Evolutionary conservation across 1,140 invertebrate genomes (phyloP).

Genomic region (Globodera rostochiensis): DNA sequence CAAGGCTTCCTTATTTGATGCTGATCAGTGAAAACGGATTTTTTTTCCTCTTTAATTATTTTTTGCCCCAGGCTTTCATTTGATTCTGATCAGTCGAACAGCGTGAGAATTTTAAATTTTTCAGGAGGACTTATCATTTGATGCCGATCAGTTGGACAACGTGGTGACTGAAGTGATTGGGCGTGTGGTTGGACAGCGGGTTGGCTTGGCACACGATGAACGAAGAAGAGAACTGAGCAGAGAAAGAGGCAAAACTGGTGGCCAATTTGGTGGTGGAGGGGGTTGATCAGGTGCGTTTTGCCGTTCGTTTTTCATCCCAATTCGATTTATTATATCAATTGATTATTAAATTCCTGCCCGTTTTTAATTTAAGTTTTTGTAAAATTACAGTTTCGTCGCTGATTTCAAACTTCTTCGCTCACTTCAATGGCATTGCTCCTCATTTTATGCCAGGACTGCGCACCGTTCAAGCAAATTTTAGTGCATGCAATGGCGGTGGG

Average conservation of each 20-base stretch:
- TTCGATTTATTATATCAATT: background rate
- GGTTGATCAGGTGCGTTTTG: constrained; percentile 75
- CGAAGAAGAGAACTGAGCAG: constrained; percentile 15
- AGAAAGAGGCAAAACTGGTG: constrained; percentile 46
- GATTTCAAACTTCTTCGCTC: constrained; percentile 94
- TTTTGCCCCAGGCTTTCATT: too few species aligned
- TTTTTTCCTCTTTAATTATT: too few species aligned
- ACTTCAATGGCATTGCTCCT: constrained; percentile 75
- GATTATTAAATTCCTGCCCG: too few species aligned
- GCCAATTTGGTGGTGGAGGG: constrained; percentile 94
- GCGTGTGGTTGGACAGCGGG: constrained; percentile 99
- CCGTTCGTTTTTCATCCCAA: too few species aligned
- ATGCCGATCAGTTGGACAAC: constrained; percentile 11
- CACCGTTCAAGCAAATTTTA: constrained; percentile 75
- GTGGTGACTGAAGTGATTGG: constrained; percentile 81
- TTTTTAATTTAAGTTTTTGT: background rate
- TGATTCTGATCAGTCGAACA: too few species aligned
- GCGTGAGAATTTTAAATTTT: too few species aligned
- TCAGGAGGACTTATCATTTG: constrained; percentile 44
- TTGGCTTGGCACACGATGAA: constrained; percentile 86
- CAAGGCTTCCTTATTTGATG: too few species aligned
- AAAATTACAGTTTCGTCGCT: constrained; percentile 77
- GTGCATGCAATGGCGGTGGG: constrained; percentile 95
- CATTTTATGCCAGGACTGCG: constrained; percentile 38
- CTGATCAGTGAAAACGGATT: too few species aligned